phyloP scores from a whole-genome alignment of 2,797 vertebrate genomes.

The Typhlichthys subterraneus region DNA sequence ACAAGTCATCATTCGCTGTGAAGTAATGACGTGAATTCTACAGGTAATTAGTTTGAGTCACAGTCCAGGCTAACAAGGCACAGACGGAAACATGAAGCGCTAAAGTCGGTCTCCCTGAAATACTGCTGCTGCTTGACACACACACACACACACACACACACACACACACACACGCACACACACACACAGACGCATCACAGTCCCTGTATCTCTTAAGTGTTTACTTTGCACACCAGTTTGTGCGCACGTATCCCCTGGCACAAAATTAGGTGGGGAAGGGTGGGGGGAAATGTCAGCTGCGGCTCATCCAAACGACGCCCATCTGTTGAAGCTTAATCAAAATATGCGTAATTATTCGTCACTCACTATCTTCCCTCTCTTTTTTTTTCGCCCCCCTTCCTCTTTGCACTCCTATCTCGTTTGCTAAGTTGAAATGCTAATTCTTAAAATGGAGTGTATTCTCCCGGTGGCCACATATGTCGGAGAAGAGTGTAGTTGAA shows the following conservation, averaged over 20 bases:
- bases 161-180: conserved; percentile 5
- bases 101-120: conserved; percentile 52
- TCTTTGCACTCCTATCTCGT: conserved; percentile 36
- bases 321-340: conserved; percentile 72
- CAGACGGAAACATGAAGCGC: conserved; percentile 42
- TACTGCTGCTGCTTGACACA: conserved; percentile 1
- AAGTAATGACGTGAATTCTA: conserved; percentile 60
- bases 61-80: conserved; percentile 39
- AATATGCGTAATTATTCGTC: conserved; percentile 59
- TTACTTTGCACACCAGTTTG: conserved; percentile 28
- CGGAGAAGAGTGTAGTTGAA: conserved; percentile 53
- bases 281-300: conserved; percentile 55
- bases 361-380: conserved; percentile 37
- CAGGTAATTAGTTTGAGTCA: conserved; percentile 67
- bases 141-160: background rate
- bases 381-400: conserved; percentile 4
- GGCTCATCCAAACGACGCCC: conserved; percentile 56
- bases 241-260: conserved; percentile 32
- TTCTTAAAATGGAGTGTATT: conserved; percentile 46
- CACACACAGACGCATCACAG: background rate
- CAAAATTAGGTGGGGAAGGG: conserved; percentile 30
- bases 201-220: conserved; percentile 24
- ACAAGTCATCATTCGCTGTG: conserved; percentile 59
- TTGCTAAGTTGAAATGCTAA: conserved; percentile 60
- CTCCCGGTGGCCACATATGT: conserved; percentile 49